Conservation (phyloP, 2,113 vertebrate species). For the mouse (Mus musculus) region GRCm39 chr1:64204501-64205000, state of each 20-base stretch:
- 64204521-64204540: not conserved
- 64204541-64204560: not conserved
- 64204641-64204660: not conserved
- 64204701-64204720: not conserved
- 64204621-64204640: not conserved
- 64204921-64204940: constrained; percentile 22
- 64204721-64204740: not conserved
- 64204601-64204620: not conserved
- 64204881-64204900: not conserved
- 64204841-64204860: not conserved
- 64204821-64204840: constrained; percentile 15
- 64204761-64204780: not conserved
- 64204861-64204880: not conserved
- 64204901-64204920: not conserved
- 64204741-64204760: constrained; percentile 7
- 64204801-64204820: not conserved
- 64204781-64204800: not conserved
- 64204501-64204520: not conserved
- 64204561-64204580: not conserved
- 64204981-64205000: not conserved
- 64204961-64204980: constrained; percentile 35
- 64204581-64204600: too few species aligned
- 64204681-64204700: not conserved
- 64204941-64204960: not conserved
- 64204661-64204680: not conserved